These are phyloP conservation scores for Lapara coniferarum DNA, from an alignment of 2,888 invertebrate genomes.

Conservation along the genomic window DNA sequence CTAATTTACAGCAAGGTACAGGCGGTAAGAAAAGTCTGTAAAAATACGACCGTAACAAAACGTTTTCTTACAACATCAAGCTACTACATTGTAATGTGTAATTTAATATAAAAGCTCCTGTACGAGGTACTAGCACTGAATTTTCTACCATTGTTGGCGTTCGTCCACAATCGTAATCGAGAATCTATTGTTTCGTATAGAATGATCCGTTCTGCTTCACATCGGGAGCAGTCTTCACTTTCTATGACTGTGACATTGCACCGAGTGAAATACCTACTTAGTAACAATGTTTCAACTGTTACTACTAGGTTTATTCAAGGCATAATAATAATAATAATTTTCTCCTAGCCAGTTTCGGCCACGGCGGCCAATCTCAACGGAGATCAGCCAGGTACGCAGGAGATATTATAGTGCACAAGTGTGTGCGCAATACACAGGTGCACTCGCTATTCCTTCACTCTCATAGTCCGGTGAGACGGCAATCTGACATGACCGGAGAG, in stretches of 20 bases:
- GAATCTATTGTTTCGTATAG: slow-evolving; percentile 50
- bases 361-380: too few species aligned
- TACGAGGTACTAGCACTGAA: neutral
- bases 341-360: too few species aligned
- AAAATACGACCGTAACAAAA: neutral
- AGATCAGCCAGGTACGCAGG: too few species aligned
- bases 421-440: too few species aligned
- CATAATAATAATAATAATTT: too few species aligned
- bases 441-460: too few species aligned
- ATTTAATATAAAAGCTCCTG: slow-evolving; percentile 1
- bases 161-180: slow-evolving; percentile 41
- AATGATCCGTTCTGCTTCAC: slow-evolving; percentile 73
- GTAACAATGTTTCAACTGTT: slow-evolving; percentile 22
- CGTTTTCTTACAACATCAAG: neutral
- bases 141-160: slow-evolving; percentile 19
- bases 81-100: neutral
- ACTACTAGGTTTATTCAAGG: too few species aligned
- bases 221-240: slow-evolving; percentile 72
- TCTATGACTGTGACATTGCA: slow-evolving; percentile 66
- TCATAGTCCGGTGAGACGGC: too few species aligned
- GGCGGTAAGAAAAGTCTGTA: neutral
- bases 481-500: too few species aligned
- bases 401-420: too few species aligned
- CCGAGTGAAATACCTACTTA: slow-evolving; percentile 27
- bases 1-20: too few species aligned